Conservation (phyloP, 1,140 invertebrate species). For the Zaprionus gabonicus region DNA sequence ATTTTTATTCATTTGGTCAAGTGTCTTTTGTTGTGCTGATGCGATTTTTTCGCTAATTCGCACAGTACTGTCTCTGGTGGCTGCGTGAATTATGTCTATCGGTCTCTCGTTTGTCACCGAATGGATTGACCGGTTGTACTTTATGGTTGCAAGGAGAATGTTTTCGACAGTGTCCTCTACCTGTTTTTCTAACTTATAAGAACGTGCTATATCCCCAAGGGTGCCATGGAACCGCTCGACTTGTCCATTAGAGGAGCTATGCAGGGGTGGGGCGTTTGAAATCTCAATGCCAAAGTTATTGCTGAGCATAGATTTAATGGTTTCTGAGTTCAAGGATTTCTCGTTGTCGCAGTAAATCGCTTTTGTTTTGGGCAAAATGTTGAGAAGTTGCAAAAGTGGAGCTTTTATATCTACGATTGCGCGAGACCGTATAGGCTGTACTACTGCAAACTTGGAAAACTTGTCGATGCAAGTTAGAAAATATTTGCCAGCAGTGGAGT, state of each 20-base stretch:
- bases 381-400: neutral
- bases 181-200: no score
- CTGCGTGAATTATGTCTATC: neutral
- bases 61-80: neutral
- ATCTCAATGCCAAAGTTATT: slow-evolving; percentile 11
- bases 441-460: slow-evolving; percentile 12
- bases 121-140: slow-evolving; percentile 1
- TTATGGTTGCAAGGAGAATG: neutral
- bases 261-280: slow-evolving; percentile 29
- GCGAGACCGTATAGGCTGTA: neutral
- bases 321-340: neutral
- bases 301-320: neutral
- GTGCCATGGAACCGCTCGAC: neutral
- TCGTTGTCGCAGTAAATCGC: neutral
- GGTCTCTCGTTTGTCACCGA: slow-evolving; percentile 1
- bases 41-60: neutral
- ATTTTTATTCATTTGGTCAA: neutral
- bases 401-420: slow-evolving; percentile 1
- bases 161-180: no score
- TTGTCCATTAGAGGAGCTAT: slow-evolving; percentile 13
- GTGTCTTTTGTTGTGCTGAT: neutral
- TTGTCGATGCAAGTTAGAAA: slow-evolving; percentile 8
- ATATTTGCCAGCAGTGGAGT: neutral
- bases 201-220: neutral
- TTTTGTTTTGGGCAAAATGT: neutral